Evolutionary conservation across 2,888 invertebrate genomes (phyloP), one percentile per base, ranked within the genome.

Genomic region (Drosophila buzzatii): DNA sequence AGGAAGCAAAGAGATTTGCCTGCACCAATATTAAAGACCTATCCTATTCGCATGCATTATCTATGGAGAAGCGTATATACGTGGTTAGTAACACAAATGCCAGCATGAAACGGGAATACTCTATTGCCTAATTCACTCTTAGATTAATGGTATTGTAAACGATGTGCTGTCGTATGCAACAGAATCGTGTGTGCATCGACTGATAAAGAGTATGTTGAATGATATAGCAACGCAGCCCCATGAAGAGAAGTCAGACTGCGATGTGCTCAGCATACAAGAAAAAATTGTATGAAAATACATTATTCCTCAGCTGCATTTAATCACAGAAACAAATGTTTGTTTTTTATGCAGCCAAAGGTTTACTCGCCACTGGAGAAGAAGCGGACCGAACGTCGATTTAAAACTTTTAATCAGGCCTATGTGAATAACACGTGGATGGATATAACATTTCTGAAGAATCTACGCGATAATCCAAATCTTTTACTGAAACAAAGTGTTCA

Each of bases 371-470:
- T 90, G 9, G 92, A 92, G 70, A 53, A 80, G 56, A 87, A 85
- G 0, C 83, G 92, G n/a, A 86, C 91, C 1, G 80, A 82, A 18
- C 83, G 90, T n/a, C 82, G 77, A 2, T 91, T 82, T 42, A 85
- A 85, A 51, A 86, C 90, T 1, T 91, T 89, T 39, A 90, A 90
- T 78, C 91, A 92, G 76, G 88, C 89, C 0, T 92, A 92, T 73
- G 80, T 92, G 42, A 69, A 85, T 2, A 88, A 79, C 27, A 82
- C 82, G 33, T 92, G 92, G 91, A 75, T 76, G 37, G 92, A 92
- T 75, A 86, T 92, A 3, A 62, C 76, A 0, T 92, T 92, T 45
- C 68, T 92, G 0, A 90, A 86, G 42, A 53, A 69, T 0, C 31
- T 92, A 4, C 79, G 81, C 1, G 73, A 68, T 5, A 85, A 91